Base-by-base conservation (phyloP, 2,888 invertebrate genomes). In the Tetrapedia diversipes region DNA sequence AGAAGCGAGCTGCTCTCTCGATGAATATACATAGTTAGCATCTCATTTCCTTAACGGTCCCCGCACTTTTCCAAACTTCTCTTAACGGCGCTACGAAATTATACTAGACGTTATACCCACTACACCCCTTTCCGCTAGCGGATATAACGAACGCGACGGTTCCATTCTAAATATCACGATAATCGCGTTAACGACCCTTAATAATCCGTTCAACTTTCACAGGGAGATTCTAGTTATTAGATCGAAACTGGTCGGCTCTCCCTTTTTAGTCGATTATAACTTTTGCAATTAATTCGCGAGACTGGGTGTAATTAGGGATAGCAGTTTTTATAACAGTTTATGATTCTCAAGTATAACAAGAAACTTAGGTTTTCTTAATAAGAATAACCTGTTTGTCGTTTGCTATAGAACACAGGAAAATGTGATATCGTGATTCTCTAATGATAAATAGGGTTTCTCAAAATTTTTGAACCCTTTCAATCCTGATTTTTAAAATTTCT, bases 11-110 rank as follows among this genome's bases (percentile, higher is more conserved):
- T 10, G 29, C 54, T 37, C 53, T 69, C 59, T 68, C 63, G 43
- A 68, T 68, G 22, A 68, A 75, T 75, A 64, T n/a, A n/a, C n/a
- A n/a, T 68, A 77, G 68, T 68, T 77, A 75, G 63, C 77, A 65
- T 75, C 76, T 59, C 77, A 75, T 68, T 75, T 68, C 49, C 77
- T 77, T 75, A 77, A 75, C 64, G 76, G 60, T 60, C 39, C 41
- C 64, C 39, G 47, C 53, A 68, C 76, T 77, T 68, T 77, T 77
- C 54, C 59, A 60, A 76, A 77, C 76, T 77, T 77, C 10, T 16
- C 59, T 41, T 61, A 54, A 75, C 76, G 53, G 41, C 59, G 1
- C 43, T 56, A 7, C 39, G 27, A 76, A 77, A 75, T 64, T 64
- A 60, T 68, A 68, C 49, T 24, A 43, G 37, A 59, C 43, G 47